Evolutionary conservation across 2,113 vertebrate genomes (phyloP), one percentile per base, ranked within the genome.

Genomic region (Siniperca knerii): DNA sequence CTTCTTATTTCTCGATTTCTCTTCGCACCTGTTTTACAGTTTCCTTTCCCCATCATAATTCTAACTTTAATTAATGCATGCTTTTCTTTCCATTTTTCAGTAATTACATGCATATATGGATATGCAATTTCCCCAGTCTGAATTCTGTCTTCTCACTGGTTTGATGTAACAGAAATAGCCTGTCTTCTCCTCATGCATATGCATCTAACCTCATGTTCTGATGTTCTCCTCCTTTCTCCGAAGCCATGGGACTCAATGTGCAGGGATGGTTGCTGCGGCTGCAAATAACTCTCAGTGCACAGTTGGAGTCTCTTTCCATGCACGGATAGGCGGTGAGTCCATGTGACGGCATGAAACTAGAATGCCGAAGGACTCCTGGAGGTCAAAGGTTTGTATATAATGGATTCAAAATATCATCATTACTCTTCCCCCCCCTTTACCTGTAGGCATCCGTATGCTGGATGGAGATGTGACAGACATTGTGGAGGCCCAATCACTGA

Each of bases 211-310:
- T 88, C 79, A 20, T 84, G 83, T 92, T 90, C 81, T 78, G 71
- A 85, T 88, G 79, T 89, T 90, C 87, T 88, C 86, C 73, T 87
- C 79, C 89, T 85, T 95, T 75, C 89, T 94, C 91, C 84, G 71
- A 94, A 99, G 98, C 95, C 98, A 99, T 69, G 98, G 98, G 93
- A 99, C 98, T 50, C 96, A 96, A 93, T 99, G 98, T 93, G 98
- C 98, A 77, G 98, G 97, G 90, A 97, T 97, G 93, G 97, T 99
- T 89, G 98, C 97, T 72, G 98, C 98, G 4, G 95, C 97, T 15
- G 97, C 97, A 89, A 99, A 99, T 94, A 98, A 97, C 95, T 98
- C 98, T 12, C 95, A 94, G 35, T 99, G 98, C 95, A 96, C 96
- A 5, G 96, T 98, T 1, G 98, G 98, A 93, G 97, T 99, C 46